A percentile compares a stretch with the other conserved stretches of the same genome.
phyloP scores from a whole-genome alignment of 2,888 invertebrate genomes.

The Eupsilia transversa region DNA sequence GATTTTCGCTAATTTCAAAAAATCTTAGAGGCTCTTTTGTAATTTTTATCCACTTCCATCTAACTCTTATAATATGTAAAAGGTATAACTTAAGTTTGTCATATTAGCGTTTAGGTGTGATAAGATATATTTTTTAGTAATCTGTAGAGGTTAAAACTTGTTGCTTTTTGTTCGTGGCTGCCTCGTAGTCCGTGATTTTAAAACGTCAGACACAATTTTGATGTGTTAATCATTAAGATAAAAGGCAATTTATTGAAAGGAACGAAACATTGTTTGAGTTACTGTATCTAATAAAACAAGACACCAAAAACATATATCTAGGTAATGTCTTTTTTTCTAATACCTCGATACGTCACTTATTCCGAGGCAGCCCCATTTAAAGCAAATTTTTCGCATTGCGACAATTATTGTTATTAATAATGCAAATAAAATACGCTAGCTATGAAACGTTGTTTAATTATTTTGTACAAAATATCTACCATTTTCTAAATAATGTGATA shows the following conservation, averaged over 20 bases:
- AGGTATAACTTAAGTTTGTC: constrained; percentile 39
- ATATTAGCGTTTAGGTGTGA: constrained; percentile 34
- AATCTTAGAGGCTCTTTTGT: constrained; percentile 4
- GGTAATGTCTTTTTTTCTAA: not conserved
- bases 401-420: constrained; percentile 51
- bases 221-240: not conserved
- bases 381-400: constrained; percentile 39
- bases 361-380: constrained; percentile 42
- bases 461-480: constrained; percentile 58
- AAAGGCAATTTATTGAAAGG: not conserved
- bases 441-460: constrained; percentile 62
- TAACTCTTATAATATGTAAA: constrained; percentile 15
- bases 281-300: not conserved
- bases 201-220: not conserved
- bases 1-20: not conserved
- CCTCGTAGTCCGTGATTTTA: constrained; percentile 4
- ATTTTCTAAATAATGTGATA: constrained; percentile 54
- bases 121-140: constrained; percentile 34
- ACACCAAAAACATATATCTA: not conserved
- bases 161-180: constrained; percentile 34
- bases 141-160: constrained; percentile 24
- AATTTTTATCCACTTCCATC: constrained; percentile 8
- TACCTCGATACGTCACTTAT: constrained; percentile 11
- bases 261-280: not conserved
- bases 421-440: constrained; percentile 63